Evolutionary conservation across 2,888 invertebrate species (phyloP), one percentile per base, ranked within the genome.

Genomic region (Lobophora halterata): DNA sequence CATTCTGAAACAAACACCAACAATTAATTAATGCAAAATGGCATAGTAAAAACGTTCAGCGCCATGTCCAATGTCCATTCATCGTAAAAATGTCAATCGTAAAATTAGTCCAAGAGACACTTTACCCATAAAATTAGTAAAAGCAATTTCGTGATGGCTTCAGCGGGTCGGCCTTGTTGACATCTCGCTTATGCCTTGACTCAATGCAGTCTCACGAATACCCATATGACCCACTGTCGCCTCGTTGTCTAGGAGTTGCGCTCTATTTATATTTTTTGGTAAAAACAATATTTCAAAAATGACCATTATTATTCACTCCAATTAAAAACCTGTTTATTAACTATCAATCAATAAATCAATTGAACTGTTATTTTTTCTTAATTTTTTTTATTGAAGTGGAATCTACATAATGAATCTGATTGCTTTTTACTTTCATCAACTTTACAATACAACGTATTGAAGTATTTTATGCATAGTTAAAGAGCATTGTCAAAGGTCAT

Each of bases 1-100:
- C 81, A 83, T 82, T 67, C 86, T 86, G 85, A 45, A 87, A 87
- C 76, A 81, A 82, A 55, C 31, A 44, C 59, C 50, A 46, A 50
- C 43, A 46, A 33, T 48, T 46, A 49, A 52, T 52, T 48, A 45
- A 48, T 40, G 20, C 35, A 32, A 32, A 43, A 40, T 30, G 24
- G 17, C 34, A 40, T 20, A 33, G 18, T 40, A 49, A 47, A 52
- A 48, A 43, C 42, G 43, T 36, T 32, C 28, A 20, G 32, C 23
- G 35, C 36, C n/a, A n/a, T n/a, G n/a, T n/a, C n/a, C n/a, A n/a
- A 45, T 45, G 39, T 41, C 40, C 23, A 41, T 43, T 57, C 43
- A 41, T 52, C 45, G 47, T 52, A 48, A 51, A 53, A 53, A 58
- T 53, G 63, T 61, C 68, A 61, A 62, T 65, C 67, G 63, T 74